These are phyloP conservation scores for Prosopocoilus inquinatus DNA, from an alignment of 2,888 invertebrate genomes.

Conservation along the genomic window DNA sequence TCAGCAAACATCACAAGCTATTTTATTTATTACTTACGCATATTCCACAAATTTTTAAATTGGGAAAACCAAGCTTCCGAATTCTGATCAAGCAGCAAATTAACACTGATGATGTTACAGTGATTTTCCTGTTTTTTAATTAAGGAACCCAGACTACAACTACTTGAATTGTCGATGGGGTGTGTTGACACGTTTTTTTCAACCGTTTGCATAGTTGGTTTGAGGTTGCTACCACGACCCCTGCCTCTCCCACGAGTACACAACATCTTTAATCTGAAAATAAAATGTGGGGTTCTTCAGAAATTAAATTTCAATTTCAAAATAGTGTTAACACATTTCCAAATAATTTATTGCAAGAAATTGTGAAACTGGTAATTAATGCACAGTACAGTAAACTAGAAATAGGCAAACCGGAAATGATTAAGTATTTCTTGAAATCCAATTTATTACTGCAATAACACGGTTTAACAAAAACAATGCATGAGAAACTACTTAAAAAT, in stretches of 20 bases:
- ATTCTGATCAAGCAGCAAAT: conserved; percentile 20
- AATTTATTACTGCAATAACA: too few relatives aligned
- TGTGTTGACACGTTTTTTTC: conserved; percentile 1
- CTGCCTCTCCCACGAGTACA: conserved; percentile 15
- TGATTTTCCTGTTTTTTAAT: conserved; percentile 7
- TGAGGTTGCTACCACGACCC: conserved; percentile 19
- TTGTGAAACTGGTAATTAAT: too few relatives aligned
- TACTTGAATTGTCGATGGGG: neutral
- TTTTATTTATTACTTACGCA: conserved; percentile 24
- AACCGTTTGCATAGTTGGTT: conserved; percentile 4
- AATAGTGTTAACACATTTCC: too few relatives aligned
- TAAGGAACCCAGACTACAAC: neutral
- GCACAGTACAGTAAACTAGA: too few relatives aligned
- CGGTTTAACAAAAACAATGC: too few relatives aligned
- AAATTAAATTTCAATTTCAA: too few relatives aligned
- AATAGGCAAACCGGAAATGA: too few relatives aligned
- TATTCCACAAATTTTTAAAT: conserved; percentile 25
- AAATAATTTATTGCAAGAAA: too few relatives aligned
- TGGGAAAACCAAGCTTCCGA: conserved; percentile 21
- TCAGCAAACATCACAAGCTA: neutral
- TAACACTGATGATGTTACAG: conserved; percentile 19
- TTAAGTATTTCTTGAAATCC: too few relatives aligned
- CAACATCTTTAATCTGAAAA: conserved; percentile 10
- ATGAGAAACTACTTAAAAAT: too few relatives aligned
- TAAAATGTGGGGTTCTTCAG: neutral